phyloP scores from a whole-genome alignment of 2,797 vertebrate species.

The Catamblyrhynchus diadema region DNA sequence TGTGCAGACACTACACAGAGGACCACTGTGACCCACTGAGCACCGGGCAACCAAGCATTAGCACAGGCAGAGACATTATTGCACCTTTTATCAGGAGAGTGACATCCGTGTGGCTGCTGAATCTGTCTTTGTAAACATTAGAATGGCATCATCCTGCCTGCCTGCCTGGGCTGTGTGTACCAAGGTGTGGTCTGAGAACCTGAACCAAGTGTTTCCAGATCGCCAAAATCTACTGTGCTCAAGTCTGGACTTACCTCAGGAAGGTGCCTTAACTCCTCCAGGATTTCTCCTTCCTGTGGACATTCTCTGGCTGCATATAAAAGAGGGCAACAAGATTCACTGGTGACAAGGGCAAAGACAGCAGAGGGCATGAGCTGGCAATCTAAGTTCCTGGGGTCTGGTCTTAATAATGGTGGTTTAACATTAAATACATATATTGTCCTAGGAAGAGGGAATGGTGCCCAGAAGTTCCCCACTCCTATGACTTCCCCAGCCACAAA shows the following conservation, averaged over 20 bases:
- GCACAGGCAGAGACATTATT: neutral
- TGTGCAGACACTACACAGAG: neutral
- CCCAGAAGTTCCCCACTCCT: neutral
- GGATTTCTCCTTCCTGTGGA: neutral
- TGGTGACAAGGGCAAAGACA: neutral
- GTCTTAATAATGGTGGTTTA: neutral
- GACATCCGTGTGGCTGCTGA: accelerated
- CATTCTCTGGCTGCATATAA: neutral
- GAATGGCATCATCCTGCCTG: neutral
- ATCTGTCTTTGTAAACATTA: neutral
- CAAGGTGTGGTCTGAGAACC: neutral
- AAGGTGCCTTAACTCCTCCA: neutral
- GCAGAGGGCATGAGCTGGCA: accelerated
- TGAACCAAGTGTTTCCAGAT: neutral
- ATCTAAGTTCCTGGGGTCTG: neutral
- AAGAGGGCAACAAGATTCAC: neutral
- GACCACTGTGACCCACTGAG: neutral
- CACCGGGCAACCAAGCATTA: accelerated
- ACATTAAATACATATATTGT: neutral
- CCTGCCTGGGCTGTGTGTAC: neutral
- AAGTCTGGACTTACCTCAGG: neutral
- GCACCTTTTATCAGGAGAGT: neutral
- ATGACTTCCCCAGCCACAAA: neutral
- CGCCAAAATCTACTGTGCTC: neutral
- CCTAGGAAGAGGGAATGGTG: neutral